Percentiles rank a stretch among this genome's conserved stretches.
Conservation (phyloP, 2,888 invertebrate genomes). For the Loripinus fragilis region DNA sequence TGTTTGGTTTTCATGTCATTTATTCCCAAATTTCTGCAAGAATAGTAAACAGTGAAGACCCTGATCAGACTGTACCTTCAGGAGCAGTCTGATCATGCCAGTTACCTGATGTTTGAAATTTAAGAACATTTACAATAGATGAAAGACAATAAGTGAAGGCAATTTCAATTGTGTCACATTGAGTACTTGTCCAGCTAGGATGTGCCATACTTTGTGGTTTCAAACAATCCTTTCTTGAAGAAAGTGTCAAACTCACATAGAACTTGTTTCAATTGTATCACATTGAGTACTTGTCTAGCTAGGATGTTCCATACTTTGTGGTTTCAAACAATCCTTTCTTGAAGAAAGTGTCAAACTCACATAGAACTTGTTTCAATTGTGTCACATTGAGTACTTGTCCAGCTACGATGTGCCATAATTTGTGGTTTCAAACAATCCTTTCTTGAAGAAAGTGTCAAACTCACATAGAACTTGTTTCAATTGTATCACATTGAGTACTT, state of each 20-base stretch:
- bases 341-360: slow-evolving; percentile 81
- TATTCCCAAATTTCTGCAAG: too few relatives aligned
- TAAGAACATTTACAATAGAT: too few relatives aligned
- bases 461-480: slow-evolving; percentile 79
- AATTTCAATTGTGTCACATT: too few relatives aligned
- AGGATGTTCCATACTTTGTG: slow-evolving; percentile 73
- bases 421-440: slow-evolving; percentile 80
- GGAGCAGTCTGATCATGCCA: too few relatives aligned
- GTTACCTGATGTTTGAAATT: too few relatives aligned
- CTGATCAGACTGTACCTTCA: too few relatives aligned
- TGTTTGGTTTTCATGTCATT: too few relatives aligned
- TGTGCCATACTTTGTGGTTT: slow-evolving; percentile 76
- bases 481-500: slow-evolving; percentile 61
- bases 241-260: slow-evolving; percentile 80
- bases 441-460: slow-evolving; percentile 80
- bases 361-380: slow-evolving; percentile 77
- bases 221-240: slow-evolving; percentile 81
- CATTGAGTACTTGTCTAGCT: slow-evolving; percentile 31
- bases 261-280: slow-evolving; percentile 76
- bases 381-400: slow-evolving; percentile 49
- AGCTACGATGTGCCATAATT: slow-evolving; percentile 71
- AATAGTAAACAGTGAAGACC: too few relatives aligned
- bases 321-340: slow-evolving; percentile 81
- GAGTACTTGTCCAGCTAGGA: slow-evolving; percentile 30
- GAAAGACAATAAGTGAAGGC: too few relatives aligned